Base-by-base conservation (phyloP, 2,113 vertebrate genomes). In the Alectura lathami region DNA sequence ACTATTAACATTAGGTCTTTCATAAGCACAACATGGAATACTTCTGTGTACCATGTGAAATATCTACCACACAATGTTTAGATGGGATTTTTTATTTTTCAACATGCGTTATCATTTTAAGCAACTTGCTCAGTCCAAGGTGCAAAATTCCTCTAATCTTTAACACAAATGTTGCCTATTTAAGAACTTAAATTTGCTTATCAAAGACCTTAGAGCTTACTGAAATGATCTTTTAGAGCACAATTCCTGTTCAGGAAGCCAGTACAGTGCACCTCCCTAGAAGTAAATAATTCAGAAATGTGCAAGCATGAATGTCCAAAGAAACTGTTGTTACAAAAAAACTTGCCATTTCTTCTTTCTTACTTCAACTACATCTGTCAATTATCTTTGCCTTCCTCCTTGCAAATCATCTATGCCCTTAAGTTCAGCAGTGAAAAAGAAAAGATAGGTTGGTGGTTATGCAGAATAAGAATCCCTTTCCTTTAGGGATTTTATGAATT, bases 61-160 rank as follows among this genome's bases (percentile, higher is more conserved):
- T 36, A 67, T 7, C 9, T 70, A 40, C 16, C 5, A 34, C 20
- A 51, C 17, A 38, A 1, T 0, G 0, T 66, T 6, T 80, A 21
- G 18, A 22, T 84, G 38, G 10, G 27, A 22, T 53, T 60, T 38
- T 6, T 17, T 36, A 36, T 22, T 36, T 59, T 34, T 8, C 27
- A 43, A 43, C 42, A 43, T 43, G 42, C 15, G 42, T 22, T 57
- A 12, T 22, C 23, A 3, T 23, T 56, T 21, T 53, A 17, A 8
- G 29, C 24, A 89, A 53, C 34, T 87, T 73, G 5, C 6, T 83
- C 15, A 53, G 82, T 3, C 5, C 10, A 76, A 66, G 14, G 22
- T 66, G 13, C 18, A 85, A 86, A 94, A 47, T 54, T 86, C 21
- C 14, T 60, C 4, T 66, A 60, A 42, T 0, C 66, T 85, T 13